Evolutionary conservation across 1,140 invertebrate species (phyloP), one percentile per base, ranked within the genome.

Genomic region (Heterodera schachtii): DNA sequence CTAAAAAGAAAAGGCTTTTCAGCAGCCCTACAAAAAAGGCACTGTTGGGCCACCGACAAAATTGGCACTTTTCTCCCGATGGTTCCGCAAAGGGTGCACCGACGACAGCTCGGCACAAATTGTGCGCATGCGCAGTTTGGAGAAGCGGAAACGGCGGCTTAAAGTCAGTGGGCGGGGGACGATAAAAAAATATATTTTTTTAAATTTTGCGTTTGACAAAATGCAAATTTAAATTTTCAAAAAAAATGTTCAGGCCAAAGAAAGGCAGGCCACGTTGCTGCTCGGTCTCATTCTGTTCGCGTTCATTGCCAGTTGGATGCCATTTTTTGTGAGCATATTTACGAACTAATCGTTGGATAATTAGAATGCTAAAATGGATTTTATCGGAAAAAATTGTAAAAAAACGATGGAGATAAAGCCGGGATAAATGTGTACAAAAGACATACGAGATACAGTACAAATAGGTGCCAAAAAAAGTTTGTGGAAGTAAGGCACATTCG

Each of bases 261-360:
- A 99, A 91, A 95, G 98, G 87, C 92, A 97, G 75, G 97, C 97
- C 0, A 99, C 97, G 0, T 92, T 99, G 5, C 97, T 98, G 81
- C 91, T 99, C 73, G 97, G 97, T 52, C 93, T 99, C 73, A 98
- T 99, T 83, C 98, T 99, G 95, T 96, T 96, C 78, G 96, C 96
- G 81, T 99, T 99, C 91, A 98, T 98, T 87, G 93, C 96, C 60
- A 98, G 96, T 88, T 99, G 98, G 97, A 92, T 98, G 86, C 98
- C 97, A 0, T 99, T 99, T 91, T 99, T 99, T 93, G 94, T 96
- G 81, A 83, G 87, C 75, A 47, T 41, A 75, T 57, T 52, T 44
- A n/a, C n/a, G n/a, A n/a, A n/a, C n/a, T n/a, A n/a, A n/a, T n/a
- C n/a, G n/a, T n/a, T n/a, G n/a, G n/a, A n/a, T n/a, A n/a, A n/a